These are phyloP conservation scores for Sceloporus undulatus DNA, from an alignment of 2,113 vertebrate species.

Conservation along the genomic window DNA sequence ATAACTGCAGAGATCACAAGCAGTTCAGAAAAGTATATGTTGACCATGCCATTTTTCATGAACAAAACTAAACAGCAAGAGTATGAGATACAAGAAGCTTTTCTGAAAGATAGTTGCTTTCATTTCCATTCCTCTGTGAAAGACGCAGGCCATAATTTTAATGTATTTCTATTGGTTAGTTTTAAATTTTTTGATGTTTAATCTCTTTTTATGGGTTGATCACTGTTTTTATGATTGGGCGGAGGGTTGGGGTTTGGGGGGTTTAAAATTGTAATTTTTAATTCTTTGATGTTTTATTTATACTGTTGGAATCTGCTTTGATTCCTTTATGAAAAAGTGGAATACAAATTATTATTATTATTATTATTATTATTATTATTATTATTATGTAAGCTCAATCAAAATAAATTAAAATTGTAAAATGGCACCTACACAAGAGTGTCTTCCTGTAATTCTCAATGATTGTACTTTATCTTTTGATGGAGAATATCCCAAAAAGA, in stretches of 20 bases:
- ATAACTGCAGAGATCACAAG: background rate
- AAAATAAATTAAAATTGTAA: constrained; percentile 15
- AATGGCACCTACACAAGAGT: background rate
- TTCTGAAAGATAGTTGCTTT: background rate
- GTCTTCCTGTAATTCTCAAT: background rate
- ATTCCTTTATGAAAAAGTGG: too few relatives aligned
- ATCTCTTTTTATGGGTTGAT: too few relatives aligned
- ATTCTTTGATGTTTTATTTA: too few relatives aligned
- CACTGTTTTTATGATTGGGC: too few relatives aligned
- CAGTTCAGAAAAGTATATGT: constrained; percentile 7
- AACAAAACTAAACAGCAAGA: background rate
- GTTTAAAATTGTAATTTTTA: too few relatives aligned
- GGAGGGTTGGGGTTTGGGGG: too few relatives aligned
- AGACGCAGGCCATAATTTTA: background rate
- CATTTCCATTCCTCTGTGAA: constrained; percentile 19
- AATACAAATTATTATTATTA: too few relatives aligned
- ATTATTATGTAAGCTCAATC: background rate
- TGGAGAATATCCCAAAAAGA: background rate
- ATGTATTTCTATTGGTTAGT: too few relatives aligned
- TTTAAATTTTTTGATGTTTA: too few relatives aligned
- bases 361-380: too few relatives aligned
- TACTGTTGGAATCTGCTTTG: too few relatives aligned
- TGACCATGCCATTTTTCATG: fast-evolving
- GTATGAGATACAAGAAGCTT: background rate
- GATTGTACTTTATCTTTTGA: background rate